A percentile compares a stretch with the other conserved stretches of the same genome.
Evolutionary conservation across 2,113 vertebrate genomes (phyloP).

Genomic region (Ranitomeya variabilis): DNA sequence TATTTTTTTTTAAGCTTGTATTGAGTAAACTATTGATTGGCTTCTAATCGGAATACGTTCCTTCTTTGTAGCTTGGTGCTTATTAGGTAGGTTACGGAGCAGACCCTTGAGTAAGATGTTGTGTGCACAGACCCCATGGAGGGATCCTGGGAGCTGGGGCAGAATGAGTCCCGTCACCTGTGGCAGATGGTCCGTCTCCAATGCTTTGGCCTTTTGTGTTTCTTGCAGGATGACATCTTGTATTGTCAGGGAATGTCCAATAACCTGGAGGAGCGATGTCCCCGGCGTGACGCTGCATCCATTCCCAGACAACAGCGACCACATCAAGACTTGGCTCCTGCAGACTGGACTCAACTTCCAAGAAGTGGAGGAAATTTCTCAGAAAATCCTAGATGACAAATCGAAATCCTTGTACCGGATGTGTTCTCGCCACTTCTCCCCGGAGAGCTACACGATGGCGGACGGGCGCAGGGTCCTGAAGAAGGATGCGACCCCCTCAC

Average conservation of each 20-base stretch:
- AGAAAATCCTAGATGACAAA: neutral
- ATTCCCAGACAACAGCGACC: neutral
- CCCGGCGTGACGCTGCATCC: neutral
- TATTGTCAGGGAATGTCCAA: neutral
- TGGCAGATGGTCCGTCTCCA: too few relatives aligned
- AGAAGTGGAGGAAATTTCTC: neutral
- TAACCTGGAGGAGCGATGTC: neutral
- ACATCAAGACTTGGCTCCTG: slow-evolving; percentile 2
- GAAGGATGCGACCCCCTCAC: neutral
- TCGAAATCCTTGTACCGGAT: neutral
- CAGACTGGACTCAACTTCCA: slow-evolving; percentile 8
- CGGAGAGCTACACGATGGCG: neutral
- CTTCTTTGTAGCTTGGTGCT: too few relatives aligned
- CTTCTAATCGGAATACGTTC: too few relatives aligned
- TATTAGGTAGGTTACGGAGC: too few relatives aligned
- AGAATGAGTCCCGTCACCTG: too few relatives aligned
- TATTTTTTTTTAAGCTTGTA: too few relatives aligned
- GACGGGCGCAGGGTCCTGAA: neutral
- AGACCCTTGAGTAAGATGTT: too few relatives aligned
- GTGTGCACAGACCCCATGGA: too few relatives aligned
- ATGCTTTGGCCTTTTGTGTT: neutral
- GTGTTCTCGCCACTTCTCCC: slow-evolving; percentile 23
- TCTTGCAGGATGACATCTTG: slow-evolving; percentile 3
- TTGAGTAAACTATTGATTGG: too few relatives aligned
- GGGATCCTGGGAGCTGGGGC: too few relatives aligned